Conservation (phyloP, 2,888 invertebrate species). For the Cistogaster globosa region DNA sequence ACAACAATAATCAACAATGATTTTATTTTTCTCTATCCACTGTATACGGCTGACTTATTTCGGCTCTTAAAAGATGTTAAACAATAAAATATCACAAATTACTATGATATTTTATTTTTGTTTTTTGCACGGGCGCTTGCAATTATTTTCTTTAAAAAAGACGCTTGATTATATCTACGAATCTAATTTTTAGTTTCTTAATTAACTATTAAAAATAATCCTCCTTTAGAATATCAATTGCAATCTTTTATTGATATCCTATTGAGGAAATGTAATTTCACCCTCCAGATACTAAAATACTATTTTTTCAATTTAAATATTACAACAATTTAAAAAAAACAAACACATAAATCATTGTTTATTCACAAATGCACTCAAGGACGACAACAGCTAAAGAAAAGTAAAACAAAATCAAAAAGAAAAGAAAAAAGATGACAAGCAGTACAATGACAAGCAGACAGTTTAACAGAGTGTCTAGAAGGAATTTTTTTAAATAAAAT, state of each 20-base stretch:
- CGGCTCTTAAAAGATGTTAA: too few relatives aligned
- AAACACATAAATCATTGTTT: slow-evolving; percentile 23
- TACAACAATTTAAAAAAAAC: slow-evolving; percentile 26
- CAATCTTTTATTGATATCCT: neutral
- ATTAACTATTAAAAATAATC: slow-evolving; percentile 10
- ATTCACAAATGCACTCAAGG: slow-evolving; percentile 34
- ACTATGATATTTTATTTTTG: too few relatives aligned
- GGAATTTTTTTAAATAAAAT: slow-evolving; percentile 21
- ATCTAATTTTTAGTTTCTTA: neutral
- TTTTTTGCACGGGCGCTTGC: too few relatives aligned
- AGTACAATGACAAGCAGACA: neutral
- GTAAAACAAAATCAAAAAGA: neutral
- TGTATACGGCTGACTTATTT: too few relatives aligned
- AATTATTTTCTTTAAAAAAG: too few relatives aligned
- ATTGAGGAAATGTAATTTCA: slow-evolving; percentile 27
- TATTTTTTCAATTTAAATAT: neutral
- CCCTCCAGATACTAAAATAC: neutral
- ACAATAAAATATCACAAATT: too few relatives aligned
- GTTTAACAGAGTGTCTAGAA: slow-evolving; percentile 5
- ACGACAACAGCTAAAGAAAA: slow-evolving; percentile 4
- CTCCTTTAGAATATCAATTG: neutral
- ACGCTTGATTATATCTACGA: too few relatives aligned
- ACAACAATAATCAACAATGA: too few relatives aligned
- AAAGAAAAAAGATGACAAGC: neutral
- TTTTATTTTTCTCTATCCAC: too few relatives aligned